Conservation (phyloP, 2,113 vertebrate species). For the Triplophysa tibetana region DNA sequence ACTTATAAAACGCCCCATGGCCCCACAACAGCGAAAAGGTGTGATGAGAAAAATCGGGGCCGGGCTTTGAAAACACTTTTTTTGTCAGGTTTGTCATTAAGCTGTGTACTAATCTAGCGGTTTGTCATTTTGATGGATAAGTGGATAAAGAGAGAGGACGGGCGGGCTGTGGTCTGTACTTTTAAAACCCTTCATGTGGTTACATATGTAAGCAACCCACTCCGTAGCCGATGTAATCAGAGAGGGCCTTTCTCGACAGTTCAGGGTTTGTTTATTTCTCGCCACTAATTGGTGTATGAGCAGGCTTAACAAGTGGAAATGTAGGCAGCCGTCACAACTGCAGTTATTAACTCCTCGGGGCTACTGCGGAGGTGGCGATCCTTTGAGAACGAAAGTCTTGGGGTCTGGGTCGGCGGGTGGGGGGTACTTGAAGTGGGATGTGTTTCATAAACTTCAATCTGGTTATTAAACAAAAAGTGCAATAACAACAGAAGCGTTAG, state of each 20-base stretch:
- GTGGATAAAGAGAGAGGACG: slow-evolving; percentile 55
- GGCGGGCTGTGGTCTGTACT: slow-evolving; percentile 52
- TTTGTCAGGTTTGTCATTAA: slow-evolving; percentile 70
- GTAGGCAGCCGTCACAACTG: slow-evolving; percentile 58
- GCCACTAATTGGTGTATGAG: slow-evolving; percentile 59
- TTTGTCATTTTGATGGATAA: slow-evolving; percentile 70
- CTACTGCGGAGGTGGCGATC: slow-evolving; percentile 4
- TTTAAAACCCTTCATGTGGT: slow-evolving; percentile 69
- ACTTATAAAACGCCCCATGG: slow-evolving; percentile 10
- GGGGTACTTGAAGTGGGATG: too few relatives aligned
- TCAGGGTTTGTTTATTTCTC: slow-evolving; percentile 62
- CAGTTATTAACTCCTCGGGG: slow-evolving; percentile 64
- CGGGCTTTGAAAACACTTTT: slow-evolving; percentile 57
- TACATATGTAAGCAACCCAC: slow-evolving; percentile 55
- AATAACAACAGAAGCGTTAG: too few relatives aligned
- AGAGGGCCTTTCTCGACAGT: slow-evolving; percentile 52
- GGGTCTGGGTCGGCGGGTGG: too few relatives aligned
- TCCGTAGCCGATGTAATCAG: slow-evolving; percentile 70
- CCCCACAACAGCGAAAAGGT: slow-evolving; percentile 10
- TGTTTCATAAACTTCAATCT: too few relatives aligned
- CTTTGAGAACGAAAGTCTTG: too few relatives aligned
- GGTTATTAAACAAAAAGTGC: too few relatives aligned
- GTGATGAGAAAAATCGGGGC: slow-evolving; percentile 60
- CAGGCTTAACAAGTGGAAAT: slow-evolving; percentile 60
- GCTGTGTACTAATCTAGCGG: slow-evolving; percentile 65